Base-by-base conservation (phyloP, 2,113 vertebrate genomes). In the Trinectes maculatus region DNA sequence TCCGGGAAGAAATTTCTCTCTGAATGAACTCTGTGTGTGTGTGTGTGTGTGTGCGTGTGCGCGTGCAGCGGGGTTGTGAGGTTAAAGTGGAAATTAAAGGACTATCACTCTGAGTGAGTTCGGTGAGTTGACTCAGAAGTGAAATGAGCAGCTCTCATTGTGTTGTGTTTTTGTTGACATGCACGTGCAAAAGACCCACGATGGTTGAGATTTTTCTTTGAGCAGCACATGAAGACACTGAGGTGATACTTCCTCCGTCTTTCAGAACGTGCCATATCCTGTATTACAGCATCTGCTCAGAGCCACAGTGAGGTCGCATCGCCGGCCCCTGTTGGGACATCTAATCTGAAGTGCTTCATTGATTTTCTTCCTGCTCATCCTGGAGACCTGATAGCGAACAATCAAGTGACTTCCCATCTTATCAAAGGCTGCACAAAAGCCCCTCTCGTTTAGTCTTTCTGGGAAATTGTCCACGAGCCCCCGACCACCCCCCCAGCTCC, bases 361-460 rank as follows among this genome's bases (percentile, higher is more conserved):
- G 21, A 71, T 71, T 80, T 56, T 56, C 22, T 70, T 72, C 51
- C 61, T 31, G 57, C 46, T 73, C 63, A 22, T 79, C 48, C n/a
- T 18, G 4, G 21, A 44, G 72, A 52, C 67, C 73, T 57, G 70
- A 73, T 62, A 76, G 47, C 51, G 54, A 48, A 73, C 63, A 76
- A 65, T 67, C 71, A 33, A 56, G 63, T 29, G 1, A 48, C 64
- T 83, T 67, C 80, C 47, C 25, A 8, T 74, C 69, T 83, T 80
- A 72, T 84, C 75, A 59, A 76, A 60, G 22, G 46, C 77, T 75
- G 64, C 54, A 60, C 64, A 12, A 44, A 67, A 49, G 48, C 40
- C 61, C 13, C 65, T 63, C 67, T 75, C 12, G 49, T 60, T 79
- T 28, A 6, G 42, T 37, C 51, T 48, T 48, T 82, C 26, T 54